phyloP scores from a whole-genome alignment of 2,797 vertebrate genomes.

The Argentina silus region DNA sequence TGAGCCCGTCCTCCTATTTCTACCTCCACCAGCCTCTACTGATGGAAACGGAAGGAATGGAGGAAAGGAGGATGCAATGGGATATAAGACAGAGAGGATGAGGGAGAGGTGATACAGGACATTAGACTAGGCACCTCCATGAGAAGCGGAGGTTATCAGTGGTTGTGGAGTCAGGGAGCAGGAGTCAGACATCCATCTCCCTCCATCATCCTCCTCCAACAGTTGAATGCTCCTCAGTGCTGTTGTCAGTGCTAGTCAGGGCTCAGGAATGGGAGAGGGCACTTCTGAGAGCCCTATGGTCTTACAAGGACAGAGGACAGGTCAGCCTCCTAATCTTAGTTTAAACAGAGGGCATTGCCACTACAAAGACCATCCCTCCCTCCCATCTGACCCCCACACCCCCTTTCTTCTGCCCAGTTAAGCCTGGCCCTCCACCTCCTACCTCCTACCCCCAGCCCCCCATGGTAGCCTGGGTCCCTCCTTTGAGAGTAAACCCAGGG shows the following conservation, averaged over 20 bases:
- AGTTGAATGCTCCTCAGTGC: slow-evolving; percentile 12
- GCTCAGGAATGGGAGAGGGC: slow-evolving; percentile 6
- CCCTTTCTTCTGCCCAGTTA: slow-evolving; percentile 39
- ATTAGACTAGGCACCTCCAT: too few species aligned
- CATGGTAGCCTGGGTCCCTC: background rate
- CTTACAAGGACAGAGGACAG: slow-evolving; percentile 18
- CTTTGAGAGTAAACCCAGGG: background rate
- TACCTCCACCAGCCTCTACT: too few species aligned
- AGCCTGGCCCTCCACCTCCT: slow-evolving; percentile 24
- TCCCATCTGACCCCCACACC: slow-evolving; percentile 22
- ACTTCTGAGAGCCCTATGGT: slow-evolving; percentile 12
- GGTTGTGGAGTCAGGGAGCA: background rate
- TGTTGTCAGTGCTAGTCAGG: background rate
- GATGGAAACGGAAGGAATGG: background rate
- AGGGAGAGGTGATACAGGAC: background rate
- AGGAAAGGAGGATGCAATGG: background rate
- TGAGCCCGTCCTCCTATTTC: too few species aligned
- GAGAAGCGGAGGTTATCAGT: background rate
- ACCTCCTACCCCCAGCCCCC: background rate
- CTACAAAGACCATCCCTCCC: slow-evolving; percentile 37
- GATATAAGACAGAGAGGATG: background rate
- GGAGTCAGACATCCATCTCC: background rate
- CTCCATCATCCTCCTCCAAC: slow-evolving; percentile 19
- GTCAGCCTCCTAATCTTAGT: slow-evolving; percentile 57
- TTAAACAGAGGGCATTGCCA: slow-evolving; percentile 50